Evolutionary conservation across 2,888 invertebrate genomes (phyloP), one percentile per base, ranked within the genome.

Genomic region (Ormia ochracea): DNA sequence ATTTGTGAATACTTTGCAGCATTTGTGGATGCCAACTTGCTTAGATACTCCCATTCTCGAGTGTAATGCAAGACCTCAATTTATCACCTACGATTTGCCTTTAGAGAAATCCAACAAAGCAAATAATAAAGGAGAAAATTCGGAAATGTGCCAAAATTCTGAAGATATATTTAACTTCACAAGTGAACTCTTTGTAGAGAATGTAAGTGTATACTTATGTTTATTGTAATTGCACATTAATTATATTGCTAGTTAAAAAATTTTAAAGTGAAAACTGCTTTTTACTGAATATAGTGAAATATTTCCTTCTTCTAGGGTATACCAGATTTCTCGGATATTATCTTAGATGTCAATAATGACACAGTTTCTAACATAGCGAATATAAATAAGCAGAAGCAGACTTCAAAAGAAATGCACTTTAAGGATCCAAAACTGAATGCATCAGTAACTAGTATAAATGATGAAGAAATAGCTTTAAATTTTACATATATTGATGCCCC

Each of bases 1-100:
- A 38, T 89, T 89, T 54, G 84, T 86, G 4, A 86, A 84, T 28
- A 84, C 85, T 0, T 66, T 89, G 9, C 87, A 87, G 68, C 78
- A 85, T 0, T 87, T 87, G 41, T 89, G 88, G 89, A 85, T 86
- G 85, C 86, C 87, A 0, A 83, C 83, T 14, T 82, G 81, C n/a
- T 52, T 87, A 33, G 84, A 87, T 26, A 83, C 83, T 1, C 85
- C 87, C 0, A 66, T 87, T 4, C 83, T 83, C 1, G 84, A 85
- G 21, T 82, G 52, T 14, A 33, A 12, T 10, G 14, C 59, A 6
- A 58, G 28, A 23, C 5, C 36, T 12, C 45, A 56, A 41, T 56
- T 63, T 10, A 52, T 43, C 48, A 61, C 76, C 33, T 68, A 72
- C 4, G 68, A 68, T 38, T 43, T 72, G n/a, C 12, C 41, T 1